Conservation (phyloP, 2,888 invertebrate genomes). For the Drosophila yooni region DNA sequence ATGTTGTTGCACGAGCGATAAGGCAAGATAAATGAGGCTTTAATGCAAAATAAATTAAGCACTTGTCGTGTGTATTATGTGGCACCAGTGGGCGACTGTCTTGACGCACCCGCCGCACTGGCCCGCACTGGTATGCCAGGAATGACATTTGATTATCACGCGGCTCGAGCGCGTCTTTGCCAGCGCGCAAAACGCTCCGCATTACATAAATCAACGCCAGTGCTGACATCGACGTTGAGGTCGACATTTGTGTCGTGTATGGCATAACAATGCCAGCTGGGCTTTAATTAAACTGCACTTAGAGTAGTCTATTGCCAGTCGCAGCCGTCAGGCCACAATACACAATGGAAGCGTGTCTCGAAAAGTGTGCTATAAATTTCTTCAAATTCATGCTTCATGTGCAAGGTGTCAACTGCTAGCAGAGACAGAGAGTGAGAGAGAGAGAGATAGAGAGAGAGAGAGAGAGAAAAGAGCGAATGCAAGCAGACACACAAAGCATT, state of each 20-base stretch:
- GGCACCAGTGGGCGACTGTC: conserved; percentile 24
- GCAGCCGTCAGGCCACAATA: conserved; percentile 5
- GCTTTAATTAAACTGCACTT: conserved; percentile 72
- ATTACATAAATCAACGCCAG: conserved; percentile 71
- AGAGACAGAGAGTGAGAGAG: neutral
- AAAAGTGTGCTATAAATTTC: conserved; percentile 62
- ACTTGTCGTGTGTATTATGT: conserved; percentile 73
- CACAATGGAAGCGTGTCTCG: conserved; percentile 24
- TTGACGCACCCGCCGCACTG: conserved; percentile 20
- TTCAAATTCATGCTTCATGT: conserved; percentile 37
- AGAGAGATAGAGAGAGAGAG: neutral
- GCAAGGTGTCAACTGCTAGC: conserved; percentile 8
- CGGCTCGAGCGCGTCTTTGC: conserved; percentile 64
- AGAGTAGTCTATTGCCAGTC: conserved; percentile 46
- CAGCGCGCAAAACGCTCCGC: conserved; percentile 54
- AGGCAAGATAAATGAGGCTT: conserved; percentile 79
- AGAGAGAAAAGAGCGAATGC: neutral
- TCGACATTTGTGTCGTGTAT: conserved; percentile 49
- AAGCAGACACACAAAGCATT: neutral
- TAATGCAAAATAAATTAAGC: conserved; percentile 80
- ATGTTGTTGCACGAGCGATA: conserved; percentile 77
- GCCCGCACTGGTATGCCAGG: conserved; percentile 56
- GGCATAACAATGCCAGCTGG: conserved; percentile 63
- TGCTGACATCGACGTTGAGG: conserved; percentile 37
- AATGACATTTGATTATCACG: conserved; percentile 81